Base-by-base conservation (phyloP, 2,113 vertebrate genomes). In the Lynx canadensis region DNA sequence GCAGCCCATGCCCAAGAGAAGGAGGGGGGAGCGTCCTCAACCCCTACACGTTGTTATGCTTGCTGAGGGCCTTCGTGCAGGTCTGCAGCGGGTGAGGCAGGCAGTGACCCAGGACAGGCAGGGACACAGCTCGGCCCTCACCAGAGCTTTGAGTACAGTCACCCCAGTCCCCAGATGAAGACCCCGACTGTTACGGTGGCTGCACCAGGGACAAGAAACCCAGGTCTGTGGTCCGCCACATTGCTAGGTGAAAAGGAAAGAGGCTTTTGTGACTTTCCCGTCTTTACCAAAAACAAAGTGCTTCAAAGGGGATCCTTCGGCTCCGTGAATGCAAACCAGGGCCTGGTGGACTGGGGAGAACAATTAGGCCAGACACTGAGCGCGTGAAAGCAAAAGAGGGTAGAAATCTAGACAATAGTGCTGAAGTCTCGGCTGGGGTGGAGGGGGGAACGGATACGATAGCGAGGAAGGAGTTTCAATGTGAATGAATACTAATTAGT, bases 401-500 rank as follows among this genome's bases (percentile, higher is more conserved):
- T 18, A 55, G 88, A 90, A 68, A 71, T 41, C 45, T 88, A 98
- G 92, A 97, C 97, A 92, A 60, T 97, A 96, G 98, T 52, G 74
- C 95, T 73, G 57, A 97, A 97, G 98, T 48, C 1, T 52, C 27
- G 94, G 96, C 91, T 97, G 6, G 89, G 52, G 96, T 27, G 15
- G 23, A 65, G 21, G 81, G 84, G 92, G 92, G 23, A 87, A 33
- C 55, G 81, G 97, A 78, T 89, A 80, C 85, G 97, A 93, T 94
- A 97, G 95, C 80, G 60, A 94, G 85, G 95, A 97, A 98, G 97
- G 98, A 97, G 97, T 98, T 98, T 98, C 98, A 98, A 80, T 98
- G 98, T 98, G 98, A 98, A 97, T 98, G 98, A 99, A 99, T 99
- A 98, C 98, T 99, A 99, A 99, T 99, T 99, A 98, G 98, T 98